Conservation (phyloP, 2,113 vertebrate genomes). For the Forbesichthys papilliferus region DNA sequence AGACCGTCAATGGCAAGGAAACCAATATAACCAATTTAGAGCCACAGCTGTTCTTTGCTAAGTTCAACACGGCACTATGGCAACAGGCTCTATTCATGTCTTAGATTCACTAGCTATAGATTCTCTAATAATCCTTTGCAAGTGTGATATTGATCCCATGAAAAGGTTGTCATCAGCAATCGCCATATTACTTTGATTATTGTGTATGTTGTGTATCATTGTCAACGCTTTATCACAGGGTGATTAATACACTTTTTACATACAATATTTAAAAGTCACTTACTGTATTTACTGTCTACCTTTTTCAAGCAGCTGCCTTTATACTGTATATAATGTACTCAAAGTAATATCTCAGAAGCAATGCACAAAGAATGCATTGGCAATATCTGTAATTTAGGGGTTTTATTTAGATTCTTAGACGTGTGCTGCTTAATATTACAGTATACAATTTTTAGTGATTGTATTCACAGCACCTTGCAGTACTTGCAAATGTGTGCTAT, state of each 20-base stretch:
- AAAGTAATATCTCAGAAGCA: not conserved
- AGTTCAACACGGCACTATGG: no score
- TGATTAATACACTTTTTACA: no score
- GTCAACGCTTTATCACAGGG: no score
- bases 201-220: not conserved
- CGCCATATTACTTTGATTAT: not conserved
- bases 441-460: not conserved
- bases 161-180: no score
- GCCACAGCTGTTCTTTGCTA: not conserved
- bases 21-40: constrained; percentile 8
- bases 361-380: not conserved
- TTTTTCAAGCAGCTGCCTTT: constrained; percentile 12
- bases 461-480: constrained; percentile 2
- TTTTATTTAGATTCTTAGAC: constrained; percentile 20
- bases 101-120: no score
- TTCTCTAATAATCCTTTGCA: not conserved
- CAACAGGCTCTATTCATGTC: no score
- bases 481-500: not conserved
- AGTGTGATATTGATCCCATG: no score
- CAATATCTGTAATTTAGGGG: constrained; percentile 19
- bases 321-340: not conserved
- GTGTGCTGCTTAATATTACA: constrained; percentile 15
- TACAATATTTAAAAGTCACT: no score
- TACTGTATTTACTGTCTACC: no score
- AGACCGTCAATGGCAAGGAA: constrained; percentile 3